These are phyloP conservation scores for Phrixothrix hirtus DNA, from an alignment of 2,888 invertebrate genomes.

Conservation along the genomic window DNA sequence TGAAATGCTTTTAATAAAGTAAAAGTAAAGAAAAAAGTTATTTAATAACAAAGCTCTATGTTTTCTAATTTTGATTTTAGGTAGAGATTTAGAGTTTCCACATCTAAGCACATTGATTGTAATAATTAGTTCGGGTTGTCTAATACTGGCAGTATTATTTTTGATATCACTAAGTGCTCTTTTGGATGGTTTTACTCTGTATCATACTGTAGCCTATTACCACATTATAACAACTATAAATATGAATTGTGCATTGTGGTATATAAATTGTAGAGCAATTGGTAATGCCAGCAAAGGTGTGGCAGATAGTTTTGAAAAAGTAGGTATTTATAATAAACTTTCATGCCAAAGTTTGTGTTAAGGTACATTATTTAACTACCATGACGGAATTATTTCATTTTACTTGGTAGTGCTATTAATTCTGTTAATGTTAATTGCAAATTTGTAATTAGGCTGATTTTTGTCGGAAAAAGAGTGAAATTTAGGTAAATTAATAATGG, in stretches of 20 bases:
- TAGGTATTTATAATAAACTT: conserved; percentile 28
- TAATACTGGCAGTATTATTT: conserved; percentile 64
- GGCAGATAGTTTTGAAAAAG: conserved; percentile 51
- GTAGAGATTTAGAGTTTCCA: conserved; percentile 66
- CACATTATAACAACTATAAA: conserved; percentile 73
- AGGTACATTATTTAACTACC: too few species aligned
- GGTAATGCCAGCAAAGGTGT: conserved; percentile 60
- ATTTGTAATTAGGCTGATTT: too few species aligned
- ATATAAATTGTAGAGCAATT: conserved; percentile 69
- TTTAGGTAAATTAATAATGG: too few species aligned
- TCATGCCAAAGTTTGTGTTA: too few species aligned
- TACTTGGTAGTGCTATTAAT: too few species aligned
- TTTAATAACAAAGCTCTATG: too few species aligned
- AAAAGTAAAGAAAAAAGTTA: too few species aligned
- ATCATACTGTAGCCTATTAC: conserved; percentile 66
- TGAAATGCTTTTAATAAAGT: too few species aligned
- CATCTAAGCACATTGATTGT: conserved; percentile 64
- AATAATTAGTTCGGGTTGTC: conserved; percentile 65
- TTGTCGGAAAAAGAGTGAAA: too few species aligned
- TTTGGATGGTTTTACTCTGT: conserved; percentile 66
- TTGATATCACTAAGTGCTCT: conserved; percentile 64
- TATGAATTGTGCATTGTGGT: conserved; percentile 74
- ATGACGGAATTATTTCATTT: too few species aligned
- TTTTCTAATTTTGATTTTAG: too few species aligned
- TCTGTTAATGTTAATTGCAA: too few species aligned